Base-by-base conservation (phyloP, 2,888 invertebrate genomes). In the Agrochola litura region DNA sequence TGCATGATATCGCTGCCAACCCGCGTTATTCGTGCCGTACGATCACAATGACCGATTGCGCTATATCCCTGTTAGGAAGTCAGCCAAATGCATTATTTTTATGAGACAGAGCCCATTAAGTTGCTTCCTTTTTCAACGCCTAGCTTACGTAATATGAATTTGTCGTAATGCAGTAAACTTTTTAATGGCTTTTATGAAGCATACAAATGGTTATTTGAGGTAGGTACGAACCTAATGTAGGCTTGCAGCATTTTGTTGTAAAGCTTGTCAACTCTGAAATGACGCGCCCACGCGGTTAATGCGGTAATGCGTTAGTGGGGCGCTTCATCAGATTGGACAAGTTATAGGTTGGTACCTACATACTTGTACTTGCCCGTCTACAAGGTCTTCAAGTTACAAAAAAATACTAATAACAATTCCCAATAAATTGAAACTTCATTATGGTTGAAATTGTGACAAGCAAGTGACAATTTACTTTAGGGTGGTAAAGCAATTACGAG, bases 71-170 rank as follows among this genome's bases (percentile, higher is more conserved):
- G 66, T 81, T 88, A 86, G 89, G 90, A 85, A 86, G 79, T 75
- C 78, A 66, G 92, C 92, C 93, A 92, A 92, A 90, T 92, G 90
- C 90, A 90, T 92, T 91, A 91, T 90, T 91, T 85, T 92, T 91
- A 90, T 90, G 90, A 89, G 89, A 88, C 86, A 81, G 67, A 77
- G 60, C 46, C 82, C 76, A 86, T 84, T 83, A 80, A 84, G 73
- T 79, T 77, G 85, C 80, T 77, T 88, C 84, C 72, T 75, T 37
- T 76, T 79, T 79, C 76, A 76, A 83, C 77, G 82, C 82, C 72
- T 82, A 30, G 72, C 61, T 81, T 85, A 58, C 37, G 58, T 85
- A 81, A 81, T 64, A 65, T 43, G 14, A 61, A 68, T 74, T 72
- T 81, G 49, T 74, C 61, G 30, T 69, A 79, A 25, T 52, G 58